Base-by-base conservation (phyloP, 2,113 vertebrate species). In the Chloropsis cyanopogon region DNA sequence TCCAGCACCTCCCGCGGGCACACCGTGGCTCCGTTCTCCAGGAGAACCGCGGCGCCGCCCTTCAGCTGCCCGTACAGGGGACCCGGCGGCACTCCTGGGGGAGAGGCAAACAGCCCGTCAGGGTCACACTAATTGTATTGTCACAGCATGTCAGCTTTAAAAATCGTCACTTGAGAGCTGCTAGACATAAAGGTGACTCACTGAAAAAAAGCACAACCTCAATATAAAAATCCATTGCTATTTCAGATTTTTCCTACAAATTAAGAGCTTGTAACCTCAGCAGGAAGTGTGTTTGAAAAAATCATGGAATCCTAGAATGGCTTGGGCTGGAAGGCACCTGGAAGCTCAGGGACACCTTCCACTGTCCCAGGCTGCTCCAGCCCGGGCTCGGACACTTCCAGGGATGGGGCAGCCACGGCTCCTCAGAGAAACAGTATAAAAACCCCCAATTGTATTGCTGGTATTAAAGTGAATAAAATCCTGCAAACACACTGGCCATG, bases 51-150 rank as follows among this genome's bases (percentile, higher is more conserved):
- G 12, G 97, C 68, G 2, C 99, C 99, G 0, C 97, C 97, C 97
- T 99, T 99, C 88, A 99, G 98, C 13, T 97, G 97, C 7, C 99
- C 99, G 19, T 98, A 99, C 6, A 98, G 46, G 24, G 99, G 99
- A 7, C 99, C 99, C 1, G 99, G 98, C 2, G 86, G 99, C 50
- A 99, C 72, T 57, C 99, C 99, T 99, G 90, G 46, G 85, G 52
- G 12, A 35, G 52, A 96, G 61, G 73, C 42, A 91, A 89, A 46
- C 60, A 68, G 8, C 37, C n/a, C 4, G 0, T 41, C 0, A 73
- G 12, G 3, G 4, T 42, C 1, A 1, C 0, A 1, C 4, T 5
- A 1, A 3, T 10, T 21, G 3, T 6, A 2, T 1, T 4, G 1
- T 7, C 6, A 11, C 0, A 11, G 14, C 11, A 16, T 1, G 9